phyloP scores from a whole-genome alignment of 2,797 vertebrate species.

The Carcharodon carcharias region DNA sequence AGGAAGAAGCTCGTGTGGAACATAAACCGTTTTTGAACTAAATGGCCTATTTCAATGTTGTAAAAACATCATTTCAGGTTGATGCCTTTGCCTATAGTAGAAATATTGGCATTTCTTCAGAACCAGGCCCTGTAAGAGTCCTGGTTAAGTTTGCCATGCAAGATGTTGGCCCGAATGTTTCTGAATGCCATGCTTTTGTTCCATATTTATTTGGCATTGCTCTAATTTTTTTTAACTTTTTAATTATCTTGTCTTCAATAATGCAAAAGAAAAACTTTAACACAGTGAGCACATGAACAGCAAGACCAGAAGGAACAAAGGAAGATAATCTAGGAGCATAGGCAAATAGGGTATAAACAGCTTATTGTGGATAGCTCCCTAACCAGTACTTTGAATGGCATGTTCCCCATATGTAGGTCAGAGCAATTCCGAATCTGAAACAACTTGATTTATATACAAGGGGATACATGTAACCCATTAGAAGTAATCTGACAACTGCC shows the following conservation, averaged over 20 bases:
- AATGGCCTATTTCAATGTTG: not conserved
- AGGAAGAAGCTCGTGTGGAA: not conserved
- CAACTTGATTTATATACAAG: not conserved
- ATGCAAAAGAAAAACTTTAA: not conserved
- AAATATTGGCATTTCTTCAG: not conserved
- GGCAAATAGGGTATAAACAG: not conserved
- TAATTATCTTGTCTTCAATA: not conserved
- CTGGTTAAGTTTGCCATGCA: not conserved
- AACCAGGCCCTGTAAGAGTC: not conserved
- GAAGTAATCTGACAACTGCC: not conserved
- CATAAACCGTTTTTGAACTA: not conserved
- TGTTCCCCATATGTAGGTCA: not conserved
- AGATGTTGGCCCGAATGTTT: not conserved
- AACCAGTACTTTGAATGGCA: too few species aligned
- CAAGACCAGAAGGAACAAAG: not conserved
- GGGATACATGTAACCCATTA: not conserved
- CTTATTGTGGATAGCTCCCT: not conserved
- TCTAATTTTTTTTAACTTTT: not conserved
- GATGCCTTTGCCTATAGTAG: not conserved
- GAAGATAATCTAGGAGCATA: not conserved
- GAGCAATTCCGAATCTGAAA: not conserved
- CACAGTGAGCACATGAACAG: not conserved
- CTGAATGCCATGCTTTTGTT: not conserved
- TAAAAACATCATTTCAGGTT: not conserved
- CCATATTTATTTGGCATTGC: not conserved